Evolutionary conservation across 2,797 vertebrate species (phyloP).

Genomic region (Anomalospiza imberbis): DNA sequence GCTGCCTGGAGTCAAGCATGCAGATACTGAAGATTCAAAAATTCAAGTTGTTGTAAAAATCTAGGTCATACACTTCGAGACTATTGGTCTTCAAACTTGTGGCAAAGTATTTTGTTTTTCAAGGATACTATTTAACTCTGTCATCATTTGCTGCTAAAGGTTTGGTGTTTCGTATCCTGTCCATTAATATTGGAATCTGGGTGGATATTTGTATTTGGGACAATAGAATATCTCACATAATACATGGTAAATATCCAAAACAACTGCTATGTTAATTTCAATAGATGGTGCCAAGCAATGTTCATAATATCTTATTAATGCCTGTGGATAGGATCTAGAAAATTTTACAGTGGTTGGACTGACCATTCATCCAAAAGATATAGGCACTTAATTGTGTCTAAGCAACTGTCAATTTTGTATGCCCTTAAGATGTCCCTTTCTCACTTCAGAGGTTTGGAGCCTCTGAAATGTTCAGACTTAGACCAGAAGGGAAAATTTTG

Average conservation of each 20-base stretch:
- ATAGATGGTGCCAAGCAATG: neutral
- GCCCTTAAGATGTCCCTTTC: constrained; percentile 30
- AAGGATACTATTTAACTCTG: neutral
- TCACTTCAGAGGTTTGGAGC: neutral
- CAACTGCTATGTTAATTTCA: neutral
- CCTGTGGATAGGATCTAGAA: neutral
- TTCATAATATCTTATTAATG: constrained; percentile 39
- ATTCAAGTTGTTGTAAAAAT: neutral
- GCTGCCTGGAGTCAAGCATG: neutral
- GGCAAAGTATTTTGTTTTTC: neutral
- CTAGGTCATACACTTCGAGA: neutral
- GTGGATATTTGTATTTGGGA: neutral
- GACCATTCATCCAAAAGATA: constrained; percentile 42
- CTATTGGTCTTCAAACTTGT: neutral
- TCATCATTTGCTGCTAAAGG: neutral
- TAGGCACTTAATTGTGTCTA: constrained; percentile 37
- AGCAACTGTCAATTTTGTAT: constrained; percentile 44
- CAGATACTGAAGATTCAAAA: neutral
- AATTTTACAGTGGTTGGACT: constrained; percentile 18
- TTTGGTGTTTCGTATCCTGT: neutral
- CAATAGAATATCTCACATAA: neutral
- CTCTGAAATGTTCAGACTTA: neutral
- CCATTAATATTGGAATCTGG: neutral
- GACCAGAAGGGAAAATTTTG: neutral
- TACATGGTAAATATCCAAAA: neutral